Evolutionary conservation across 2,113 vertebrate genomes (phyloP), one percentile per base, ranked within the genome.

Genomic region (Dipodomys ordii): DNA sequence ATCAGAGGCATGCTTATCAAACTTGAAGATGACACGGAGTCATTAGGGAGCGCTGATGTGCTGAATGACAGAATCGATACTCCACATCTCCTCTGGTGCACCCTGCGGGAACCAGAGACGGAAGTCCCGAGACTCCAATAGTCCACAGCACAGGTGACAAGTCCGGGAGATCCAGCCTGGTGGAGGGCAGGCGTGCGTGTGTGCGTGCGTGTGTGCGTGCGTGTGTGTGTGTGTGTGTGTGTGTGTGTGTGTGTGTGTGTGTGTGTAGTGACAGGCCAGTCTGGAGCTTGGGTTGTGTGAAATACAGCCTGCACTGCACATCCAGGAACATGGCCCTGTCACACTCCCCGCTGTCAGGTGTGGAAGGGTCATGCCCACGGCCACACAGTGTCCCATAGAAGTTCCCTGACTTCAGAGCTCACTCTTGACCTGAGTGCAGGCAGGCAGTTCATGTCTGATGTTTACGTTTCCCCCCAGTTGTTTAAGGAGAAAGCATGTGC

Each of bases 21-120:
- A 90, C 80, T 60, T 71, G 79, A 35, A 92, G 96, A 89, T 76
- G 93, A 83, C 35, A 69, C 9, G 1, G 82, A 35, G 87, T 65
- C 81, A 30, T 89, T 82, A 90, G 90, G 84, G 89, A 95, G 84
- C 69, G 67, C 78, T 10, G 89, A 83, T 23, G 93, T 76, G 94
- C 83, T 39, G 84, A 72, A 32, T 67, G 93, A 86, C 83, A 65
- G 84, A 93, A 39, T 79, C 91, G 23, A 57, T 80, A 32, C 64
- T 6, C 53, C 0, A 0, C 1, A 11, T 86, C 78, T 88, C 27
- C 6, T 2, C 28, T 81, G 28, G 1, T 2, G n/a, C 23, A 12
- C 49, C 91, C 73, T 6, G 0, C 30, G 6, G 57, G 69, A 39
- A 18, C 30, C 65, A 1, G n/a, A 35, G 4, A 20, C 0, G 1